Conservation (phyloP, 2,113 vertebrate species). For the Anser cygnoides region DNA sequence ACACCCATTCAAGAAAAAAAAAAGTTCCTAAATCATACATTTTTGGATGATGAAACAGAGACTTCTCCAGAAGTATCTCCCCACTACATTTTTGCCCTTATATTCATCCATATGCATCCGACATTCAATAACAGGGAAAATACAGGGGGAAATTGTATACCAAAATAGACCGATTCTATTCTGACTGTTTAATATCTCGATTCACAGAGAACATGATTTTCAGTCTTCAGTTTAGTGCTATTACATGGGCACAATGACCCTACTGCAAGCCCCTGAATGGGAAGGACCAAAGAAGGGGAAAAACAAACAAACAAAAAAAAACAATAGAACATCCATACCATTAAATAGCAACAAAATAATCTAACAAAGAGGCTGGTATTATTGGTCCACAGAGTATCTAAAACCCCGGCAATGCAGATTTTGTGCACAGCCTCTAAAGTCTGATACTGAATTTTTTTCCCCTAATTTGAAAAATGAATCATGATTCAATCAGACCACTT, state of each 20-base stretch:
- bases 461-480: not conserved
- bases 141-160: not conserved
- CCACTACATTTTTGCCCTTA: not conserved
- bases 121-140: accelerated
- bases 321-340: not conserved
- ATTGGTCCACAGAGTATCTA: not conserved
- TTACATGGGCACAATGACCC: not conserved
- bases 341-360: not conserved
- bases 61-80: not conserved
- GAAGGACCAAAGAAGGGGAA: not conserved
- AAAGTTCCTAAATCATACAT: not conserved
- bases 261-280: not conserved
- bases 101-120: not conserved
- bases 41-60: not conserved
- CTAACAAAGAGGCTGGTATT: not conserved
- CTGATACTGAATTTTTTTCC: not conserved
- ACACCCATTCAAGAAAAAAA: not conserved
- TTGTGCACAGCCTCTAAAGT: not conserved
- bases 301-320: no score
- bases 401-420: not conserved
- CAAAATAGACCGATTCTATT: not conserved
- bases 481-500: not conserved
- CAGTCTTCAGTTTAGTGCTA: not conserved
- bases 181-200: not conserved
- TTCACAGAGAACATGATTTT: not conserved